A percentile compares a stretch with the other conserved stretches of the same genome.
Conservation (phyloP, 2,797 vertebrate genomes). For the Mus caroli region DNA sequence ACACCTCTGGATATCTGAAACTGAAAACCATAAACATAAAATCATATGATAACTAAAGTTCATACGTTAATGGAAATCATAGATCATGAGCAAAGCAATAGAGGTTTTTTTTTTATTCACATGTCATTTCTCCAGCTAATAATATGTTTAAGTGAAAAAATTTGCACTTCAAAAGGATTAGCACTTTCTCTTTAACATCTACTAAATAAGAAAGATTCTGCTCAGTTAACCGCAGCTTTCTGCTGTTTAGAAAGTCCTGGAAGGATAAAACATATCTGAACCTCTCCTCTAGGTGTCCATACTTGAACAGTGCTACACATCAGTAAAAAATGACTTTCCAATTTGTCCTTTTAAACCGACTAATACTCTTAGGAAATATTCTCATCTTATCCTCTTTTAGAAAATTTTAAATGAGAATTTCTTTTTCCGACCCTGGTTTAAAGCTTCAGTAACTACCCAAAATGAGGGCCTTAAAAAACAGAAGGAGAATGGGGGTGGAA, state of each 20-base stretch:
- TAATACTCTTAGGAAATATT: constrained; percentile 38
- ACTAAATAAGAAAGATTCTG: constrained; percentile 54
- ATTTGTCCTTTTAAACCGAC: constrained; percentile 1
- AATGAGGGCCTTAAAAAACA: background rate
- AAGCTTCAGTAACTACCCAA: constrained; percentile 26
- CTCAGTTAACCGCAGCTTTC: constrained; percentile 63
- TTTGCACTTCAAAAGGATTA: constrained; percentile 66
- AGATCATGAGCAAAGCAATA: constrained; percentile 6
- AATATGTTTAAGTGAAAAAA: constrained; percentile 71
- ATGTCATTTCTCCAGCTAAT: constrained; percentile 58
- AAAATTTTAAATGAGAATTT: constrained; percentile 60
- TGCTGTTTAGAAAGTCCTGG: constrained; percentile 31
- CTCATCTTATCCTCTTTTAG: constrained; percentile 37
- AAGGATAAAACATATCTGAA: constrained; percentile 24
- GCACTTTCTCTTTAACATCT: background rate
- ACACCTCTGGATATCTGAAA: constrained; percentile 1
- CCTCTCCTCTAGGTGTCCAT: background rate
- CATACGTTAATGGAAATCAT: constrained; percentile 52
- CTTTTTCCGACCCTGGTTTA: constrained; percentile 23
- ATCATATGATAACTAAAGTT: background rate
- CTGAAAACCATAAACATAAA: background rate
- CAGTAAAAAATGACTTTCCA: background rate
- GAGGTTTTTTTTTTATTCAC: constrained; percentile 24
- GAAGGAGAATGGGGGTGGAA: background rate
- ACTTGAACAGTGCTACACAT: constrained; percentile 7